Evolutionary conservation across 2,888 invertebrate species (phyloP), one percentile per base, ranked within the genome.

Genomic region (Coleophora flavipennella): DNA sequence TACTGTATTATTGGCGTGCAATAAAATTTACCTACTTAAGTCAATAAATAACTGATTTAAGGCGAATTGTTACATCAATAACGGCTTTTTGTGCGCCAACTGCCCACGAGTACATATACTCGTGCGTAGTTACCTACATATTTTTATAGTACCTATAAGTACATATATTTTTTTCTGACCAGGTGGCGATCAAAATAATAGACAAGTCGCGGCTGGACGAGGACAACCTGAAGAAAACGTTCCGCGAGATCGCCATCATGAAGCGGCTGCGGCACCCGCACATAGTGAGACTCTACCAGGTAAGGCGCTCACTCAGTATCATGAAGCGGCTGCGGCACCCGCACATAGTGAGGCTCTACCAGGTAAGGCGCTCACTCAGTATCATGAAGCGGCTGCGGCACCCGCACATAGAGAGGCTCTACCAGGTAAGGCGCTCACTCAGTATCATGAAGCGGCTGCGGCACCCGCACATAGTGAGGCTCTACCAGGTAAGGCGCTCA

Each of bases 111-210:
- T n/a, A n/a, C 20, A 20, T 20, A 20, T 6, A 20, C 6, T 20
- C 6, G 20, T 6, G 20, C 3, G 20, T 20, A 20, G 20, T 20
- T 20, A 3, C 20, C 6, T 20, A 6, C 20, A 4, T 6, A 20
- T 3, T 4, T 6, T 20, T 20, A 11, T 4, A 11, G 6, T 11
- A 38, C 20, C 27, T 26, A 29, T 9, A 12, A 14, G 32, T 31
- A 12, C 26, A 41, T 4, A 12, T 3, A 35, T 40, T 40, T 33
- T 29, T 31, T 36, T 25, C 20, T 41, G 88, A 88, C 6, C 86
- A 96, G 96, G 96, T 97, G 76, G 97, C 97, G 63, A 95, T 97
- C 63, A 97, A 97, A 88, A 96, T 97, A 71, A 96, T 97, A 75
- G 95, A 97, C 83, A 96, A 96, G 86, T 92, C 94, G 55, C 91